phyloP scores from a whole-genome alignment of 1,140 invertebrate species.

The Lepidotrigona ventralis region DNA sequence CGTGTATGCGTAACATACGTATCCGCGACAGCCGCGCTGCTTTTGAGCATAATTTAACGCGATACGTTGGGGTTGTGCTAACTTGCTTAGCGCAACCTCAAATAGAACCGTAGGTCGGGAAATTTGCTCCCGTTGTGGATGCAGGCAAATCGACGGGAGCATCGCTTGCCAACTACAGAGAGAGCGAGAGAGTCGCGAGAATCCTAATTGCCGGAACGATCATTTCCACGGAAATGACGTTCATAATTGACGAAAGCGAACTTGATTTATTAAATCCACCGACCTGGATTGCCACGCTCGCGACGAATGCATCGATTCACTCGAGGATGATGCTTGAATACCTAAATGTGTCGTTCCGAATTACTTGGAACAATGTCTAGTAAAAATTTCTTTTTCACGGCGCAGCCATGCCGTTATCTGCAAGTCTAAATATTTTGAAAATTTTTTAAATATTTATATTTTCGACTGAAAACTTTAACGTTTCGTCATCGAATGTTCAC shows the following conservation, averaged over 20 bases:
- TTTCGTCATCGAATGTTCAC: no score
- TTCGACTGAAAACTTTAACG: no score
- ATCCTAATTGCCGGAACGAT: slow-evolving; percentile 52
- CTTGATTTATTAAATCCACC: slow-evolving; percentile 39
- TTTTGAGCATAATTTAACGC: slow-evolving; percentile 64
- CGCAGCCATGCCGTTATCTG: no score
- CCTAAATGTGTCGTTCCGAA: neutral
- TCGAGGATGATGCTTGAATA: neutral
- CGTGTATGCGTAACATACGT: slow-evolving; percentile 32
- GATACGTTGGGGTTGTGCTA: slow-evolving; percentile 79
- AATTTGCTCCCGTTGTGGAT: slow-evolving; percentile 76
- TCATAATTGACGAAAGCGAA: slow-evolving; percentile 37
- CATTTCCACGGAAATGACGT: slow-evolving; percentile 47
- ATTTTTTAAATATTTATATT: no score
- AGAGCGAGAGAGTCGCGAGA: slow-evolving; percentile 36
- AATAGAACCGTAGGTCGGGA: slow-evolving; percentile 77
- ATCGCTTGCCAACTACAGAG: slow-evolving; percentile 7
- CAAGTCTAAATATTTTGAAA: no score
- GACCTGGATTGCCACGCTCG: neutral
- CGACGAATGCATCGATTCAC: neutral
- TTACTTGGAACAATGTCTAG: no score
- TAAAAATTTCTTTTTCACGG: no score
- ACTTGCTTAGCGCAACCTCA: slow-evolving; percentile 80
- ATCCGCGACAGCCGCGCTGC: slow-evolving; percentile 48
- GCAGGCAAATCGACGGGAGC: slow-evolving; percentile 21